Base-by-base conservation (phyloP, 2,888 invertebrate species). In the Diaprepes abbreviatus region DNA sequence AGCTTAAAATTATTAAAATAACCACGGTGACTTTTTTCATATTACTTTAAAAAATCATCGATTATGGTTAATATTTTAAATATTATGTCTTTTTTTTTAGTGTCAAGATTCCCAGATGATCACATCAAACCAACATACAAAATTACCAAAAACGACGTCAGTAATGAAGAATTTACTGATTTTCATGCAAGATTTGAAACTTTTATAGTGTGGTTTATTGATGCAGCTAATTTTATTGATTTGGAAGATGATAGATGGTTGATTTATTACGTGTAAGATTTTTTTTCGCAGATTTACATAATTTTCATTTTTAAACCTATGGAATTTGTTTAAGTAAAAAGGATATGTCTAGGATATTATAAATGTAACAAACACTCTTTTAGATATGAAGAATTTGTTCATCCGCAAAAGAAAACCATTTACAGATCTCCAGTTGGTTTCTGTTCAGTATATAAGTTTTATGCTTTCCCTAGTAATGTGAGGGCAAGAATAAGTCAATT, bases 181-280 rank as follows among this genome's bases (percentile, higher is more conserved):
- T 97, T 92, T 82, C 95, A 97, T 82, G 87, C 91, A 74, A 88
- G 94, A 59, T 86, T 98, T 75, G 96, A 98, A 85, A 94, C 96
- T 0, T 95, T 97, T 80, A 88, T 98, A 7, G 85, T 97, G 68
- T 98, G 96, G 93, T 98, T 92, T 84, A 95, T 99, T 75, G 98
- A 99, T 87, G 97, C 95, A 10, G 97, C 97, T 0, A 94, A 94
- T 33, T 97, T 92, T 80, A 95, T 99, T 75, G 97, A 98, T 84
- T 88, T 92, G 2, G 93, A 95, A 82, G 98, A 99, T 86, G 90
- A 93, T 10, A 91, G 92, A 76, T 99, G 98, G 98, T 89, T 91
- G 64, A 94, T 93, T 81, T 95, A 94, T 81, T 89, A 92, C 75
- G 88, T 93, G 91, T 93, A 85, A 87, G 90, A 85, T 74, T 75